Percentiles rank a stretch among this genome's conserved stretches.
Conservation (phyloP, 2,888 invertebrate genomes). For the Baronia brevicornis region DNA sequence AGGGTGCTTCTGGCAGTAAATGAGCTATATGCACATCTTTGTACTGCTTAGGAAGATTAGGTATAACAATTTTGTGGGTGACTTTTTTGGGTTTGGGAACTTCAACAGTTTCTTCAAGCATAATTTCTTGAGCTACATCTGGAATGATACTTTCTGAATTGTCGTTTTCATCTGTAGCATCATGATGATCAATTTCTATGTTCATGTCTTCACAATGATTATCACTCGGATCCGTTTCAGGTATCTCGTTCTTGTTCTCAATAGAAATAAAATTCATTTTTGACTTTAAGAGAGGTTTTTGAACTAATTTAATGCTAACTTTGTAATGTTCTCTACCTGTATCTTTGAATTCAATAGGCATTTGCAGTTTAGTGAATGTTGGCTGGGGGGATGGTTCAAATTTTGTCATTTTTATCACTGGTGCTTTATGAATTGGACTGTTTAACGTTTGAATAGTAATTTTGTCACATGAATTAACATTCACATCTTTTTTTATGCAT, state of each 20-base stretch:
- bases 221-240: conserved; percentile 5
- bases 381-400: conserved; percentile 23
- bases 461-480: too few species aligned
- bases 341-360: conserved; percentile 42
- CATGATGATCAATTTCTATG: conserved; percentile 21
- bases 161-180: conserved; percentile 20
- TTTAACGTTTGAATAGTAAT: conserved; percentile 15
- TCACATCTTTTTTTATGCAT: conserved; percentile 21
- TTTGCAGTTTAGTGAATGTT: conserved; percentile 24
- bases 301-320: conserved; percentile 33
- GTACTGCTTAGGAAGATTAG: conserved; percentile 34
- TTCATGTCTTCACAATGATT: conserved; percentile 17
- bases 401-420: conserved; percentile 41
- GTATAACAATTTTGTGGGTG: conserved; percentile 31
- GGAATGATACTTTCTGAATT: conserved; percentile 44
- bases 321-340: conserved; percentile 21
- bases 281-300: conserved; percentile 8
- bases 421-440: conserved; percentile 16
- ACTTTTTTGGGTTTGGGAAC: conserved; percentile 12
- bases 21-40: conserved; percentile 47
- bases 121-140: conserved; percentile 54
- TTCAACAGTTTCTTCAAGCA: conserved; percentile 40
- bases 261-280: conserved; percentile 13
- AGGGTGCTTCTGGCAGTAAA: conserved; percentile 47
- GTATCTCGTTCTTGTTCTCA: conserved; percentile 3